Conservation (phyloP, 2,797 vertebrate species). For the Notoglanidium macrostoma region DNA sequence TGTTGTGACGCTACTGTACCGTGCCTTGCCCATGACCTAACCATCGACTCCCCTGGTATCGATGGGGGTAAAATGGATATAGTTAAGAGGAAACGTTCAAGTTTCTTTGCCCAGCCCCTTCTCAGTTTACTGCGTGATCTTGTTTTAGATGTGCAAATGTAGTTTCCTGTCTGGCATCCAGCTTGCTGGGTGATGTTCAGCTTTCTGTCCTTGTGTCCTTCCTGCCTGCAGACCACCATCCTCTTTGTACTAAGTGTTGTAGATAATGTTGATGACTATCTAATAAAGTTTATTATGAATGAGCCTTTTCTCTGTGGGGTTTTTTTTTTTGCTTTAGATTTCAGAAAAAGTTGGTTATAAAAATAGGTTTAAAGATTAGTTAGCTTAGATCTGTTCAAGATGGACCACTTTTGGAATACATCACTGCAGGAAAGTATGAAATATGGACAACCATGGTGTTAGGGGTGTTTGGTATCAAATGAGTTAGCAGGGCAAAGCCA, state of each 20-base stretch:
- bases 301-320: neutral
- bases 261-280: constrained; percentile 85
- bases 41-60: constrained; percentile 37
- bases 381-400: neutral
- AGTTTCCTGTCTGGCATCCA: constrained; percentile 56
- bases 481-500: neutral
- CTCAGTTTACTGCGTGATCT: constrained; percentile 49
- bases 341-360: neutral
- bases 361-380: neutral
- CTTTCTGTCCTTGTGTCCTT: constrained; percentile 59
- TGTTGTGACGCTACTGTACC: constrained; percentile 48
- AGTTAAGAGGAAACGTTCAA: constrained; percentile 66
- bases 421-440: neutral
- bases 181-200: constrained; percentile 60
- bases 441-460: neutral
- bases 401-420: neutral
- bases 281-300: constrained; percentile 89
- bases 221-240: constrained; percentile 81
- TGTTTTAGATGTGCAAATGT: constrained; percentile 68
- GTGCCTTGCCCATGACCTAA: constrained; percentile 58
- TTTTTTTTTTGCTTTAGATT: neutral
- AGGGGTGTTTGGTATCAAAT: neutral
- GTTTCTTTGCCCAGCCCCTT: constrained; percentile 63
- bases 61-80: constrained; percentile 46
- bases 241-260: constrained; percentile 83